Conservation (phyloP, 1,140 invertebrate genomes). For the Diuraphis noxia region DNA sequence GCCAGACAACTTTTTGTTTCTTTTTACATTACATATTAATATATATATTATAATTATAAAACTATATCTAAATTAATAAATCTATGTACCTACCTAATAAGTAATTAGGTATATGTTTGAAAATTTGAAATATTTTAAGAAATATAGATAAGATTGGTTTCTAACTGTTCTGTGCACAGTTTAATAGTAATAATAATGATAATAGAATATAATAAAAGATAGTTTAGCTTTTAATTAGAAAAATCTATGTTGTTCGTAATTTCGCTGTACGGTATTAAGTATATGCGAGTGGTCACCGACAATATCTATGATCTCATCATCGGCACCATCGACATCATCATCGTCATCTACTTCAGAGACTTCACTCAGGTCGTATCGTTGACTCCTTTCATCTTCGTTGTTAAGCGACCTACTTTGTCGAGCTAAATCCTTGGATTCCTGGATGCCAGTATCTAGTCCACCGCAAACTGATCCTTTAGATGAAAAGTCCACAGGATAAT, state of each 20-base stretch:
- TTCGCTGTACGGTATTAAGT: neutral
- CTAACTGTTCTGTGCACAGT: neutral
- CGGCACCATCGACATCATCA: neutral
- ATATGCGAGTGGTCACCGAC: conserved; percentile 34
- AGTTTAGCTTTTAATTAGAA: neutral
- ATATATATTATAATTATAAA: neutral
- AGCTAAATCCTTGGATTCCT: neutral
- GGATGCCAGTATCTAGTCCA: neutral
- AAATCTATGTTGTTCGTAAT: conserved; percentile 42
- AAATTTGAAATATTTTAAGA: conserved; percentile 24
- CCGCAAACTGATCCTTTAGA: conserved; percentile 13
- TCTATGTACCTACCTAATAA: neutral
- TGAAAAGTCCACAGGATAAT: conserved; percentile 49
- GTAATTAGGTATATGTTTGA: neutral
- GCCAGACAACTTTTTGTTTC: neutral
- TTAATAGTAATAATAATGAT: neutral
- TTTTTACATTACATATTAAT: neutral
- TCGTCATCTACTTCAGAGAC: neutral
- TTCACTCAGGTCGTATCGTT: conserved; percentile 22
- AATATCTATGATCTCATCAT: conserved; percentile 48
- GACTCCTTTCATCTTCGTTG: neutral
- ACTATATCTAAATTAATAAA: neutral
- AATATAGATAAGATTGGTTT: neutral
- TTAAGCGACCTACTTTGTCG: neutral
- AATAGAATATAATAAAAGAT: neutral